These are phyloP conservation scores for Minunthozetes semirufus DNA, from an alignment of 2,888 invertebrate genomes.

Conservation along the genomic window DNA sequence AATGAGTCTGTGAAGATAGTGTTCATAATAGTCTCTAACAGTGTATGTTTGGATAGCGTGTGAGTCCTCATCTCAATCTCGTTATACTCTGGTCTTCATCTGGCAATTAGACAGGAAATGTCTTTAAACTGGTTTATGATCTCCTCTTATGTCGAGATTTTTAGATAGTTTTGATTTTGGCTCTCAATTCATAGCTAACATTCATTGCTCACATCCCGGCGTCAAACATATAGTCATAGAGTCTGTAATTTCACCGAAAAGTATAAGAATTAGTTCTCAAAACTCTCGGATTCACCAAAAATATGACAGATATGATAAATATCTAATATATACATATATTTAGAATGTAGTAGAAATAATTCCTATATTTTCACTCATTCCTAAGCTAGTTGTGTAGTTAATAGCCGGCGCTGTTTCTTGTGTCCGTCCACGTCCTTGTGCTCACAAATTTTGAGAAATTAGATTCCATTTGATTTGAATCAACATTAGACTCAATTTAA, in stretches of 20 bases:
- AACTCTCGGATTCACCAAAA: no score
- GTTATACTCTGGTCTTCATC: slow-evolving; percentile 15
- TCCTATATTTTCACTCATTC: not conserved
- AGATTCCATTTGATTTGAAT: slow-evolving; percentile 2
- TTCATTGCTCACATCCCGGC: no score
- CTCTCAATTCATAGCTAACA: not conserved
- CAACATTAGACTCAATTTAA: not conserved
- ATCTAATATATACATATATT: not conserved
- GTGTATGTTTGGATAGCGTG: slow-evolving; percentile 24
- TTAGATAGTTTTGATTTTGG: not conserved
- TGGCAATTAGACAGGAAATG: slow-evolving; percentile 27
- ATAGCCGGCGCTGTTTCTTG: not conserved
- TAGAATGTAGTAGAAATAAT: not conserved
- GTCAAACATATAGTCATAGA: no score
- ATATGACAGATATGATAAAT: no score
- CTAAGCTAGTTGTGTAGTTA: not conserved
- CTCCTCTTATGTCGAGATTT: not conserved
- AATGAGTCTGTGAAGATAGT: slow-evolving; percentile 28
- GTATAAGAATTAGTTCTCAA: no score
- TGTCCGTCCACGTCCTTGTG: slow-evolving; percentile 17
- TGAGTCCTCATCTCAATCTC: slow-evolving; percentile 10
- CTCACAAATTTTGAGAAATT: slow-evolving; percentile 9
- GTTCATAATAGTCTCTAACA: not conserved
- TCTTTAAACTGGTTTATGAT: slow-evolving; percentile 22
- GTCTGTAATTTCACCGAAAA: no score